A percentile compares a stretch with the other conserved stretches of the same genome.
phyloP scores from a whole-genome alignment of 1,140 invertebrate genomes.

The Tetramorium alpestre region DNA sequence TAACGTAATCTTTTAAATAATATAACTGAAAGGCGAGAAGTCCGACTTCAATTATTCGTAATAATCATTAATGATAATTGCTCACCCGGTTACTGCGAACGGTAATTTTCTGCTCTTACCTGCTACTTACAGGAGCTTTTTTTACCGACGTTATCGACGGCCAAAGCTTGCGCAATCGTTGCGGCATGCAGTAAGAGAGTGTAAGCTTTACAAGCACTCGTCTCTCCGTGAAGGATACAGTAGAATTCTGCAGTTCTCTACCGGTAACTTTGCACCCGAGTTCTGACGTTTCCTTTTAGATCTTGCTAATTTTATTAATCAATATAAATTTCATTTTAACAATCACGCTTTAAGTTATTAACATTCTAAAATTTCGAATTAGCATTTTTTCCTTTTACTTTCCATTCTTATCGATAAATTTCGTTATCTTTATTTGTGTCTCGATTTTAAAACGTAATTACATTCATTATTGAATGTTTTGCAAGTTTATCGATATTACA shows the following conservation, averaged over 20 bases:
- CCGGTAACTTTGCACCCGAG: constrained; percentile 37
- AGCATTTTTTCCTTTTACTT: background rate
- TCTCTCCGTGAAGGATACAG: background rate
- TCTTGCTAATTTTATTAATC: background rate
- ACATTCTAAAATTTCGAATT: background rate
- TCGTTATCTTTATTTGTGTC: background rate
- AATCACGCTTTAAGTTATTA: background rate
- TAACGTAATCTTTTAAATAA: background rate
- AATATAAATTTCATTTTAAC: background rate
- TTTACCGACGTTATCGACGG: constrained; percentile 71
- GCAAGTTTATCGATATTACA: background rate
- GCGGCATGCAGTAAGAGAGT: background rate
- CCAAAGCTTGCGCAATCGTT: background rate
- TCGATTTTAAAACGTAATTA: background rate
- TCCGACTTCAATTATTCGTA: background rate
- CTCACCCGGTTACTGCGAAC: background rate
- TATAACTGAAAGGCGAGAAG: background rate
- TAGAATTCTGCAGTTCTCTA: constrained; percentile 27
- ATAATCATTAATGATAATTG: background rate
- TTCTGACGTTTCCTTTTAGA: background rate
- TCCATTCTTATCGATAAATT: background rate
- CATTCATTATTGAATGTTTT: background rate
- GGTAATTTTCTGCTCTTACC: constrained; percentile 30
- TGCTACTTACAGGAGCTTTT: background rate
- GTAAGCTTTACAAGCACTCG: constrained; percentile 6